Base-by-base conservation (phyloP, 2,888 invertebrate species). In the Lampropteryx suffumata region DNA sequence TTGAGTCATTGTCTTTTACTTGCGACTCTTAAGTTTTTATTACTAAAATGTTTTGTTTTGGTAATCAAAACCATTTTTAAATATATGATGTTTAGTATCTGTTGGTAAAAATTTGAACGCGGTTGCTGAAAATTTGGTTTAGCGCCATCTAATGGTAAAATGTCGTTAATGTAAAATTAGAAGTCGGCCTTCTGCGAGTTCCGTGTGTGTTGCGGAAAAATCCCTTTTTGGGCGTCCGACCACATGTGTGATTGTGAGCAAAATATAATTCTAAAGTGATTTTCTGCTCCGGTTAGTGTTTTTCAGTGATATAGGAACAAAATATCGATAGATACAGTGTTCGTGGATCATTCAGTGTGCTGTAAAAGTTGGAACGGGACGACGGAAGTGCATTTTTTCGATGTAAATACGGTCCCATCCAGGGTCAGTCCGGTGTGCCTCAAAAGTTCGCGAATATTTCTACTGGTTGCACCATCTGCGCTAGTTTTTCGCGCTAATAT, bases 221-320 rank as follows among this genome's bases (percentile, higher is more conserved):
- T 91, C 91, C 92, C 91, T 92, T 92, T 90, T 92, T 92, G 92
- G 92, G 92, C 92, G 92, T 92, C 91, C 90, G 90, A 92, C 92
- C 92, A 92, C 92, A 92, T 92, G 92, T 92, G 91, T 91, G 89
- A 83, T 84, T 77, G 85, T 84, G 86, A 87, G 86, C 85, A 84
- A 88, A 87, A 82, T 89, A 88, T 79, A 85, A 82, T 84, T 86
- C 78, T 82, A 61, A 71, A 76, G 85, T 86, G 84, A 85, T 78
- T 86, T 84, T 73, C 76, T 73, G 75, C 67, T 69, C 61, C 65
- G 65, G 73, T 67, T 74, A 74, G 64, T 69, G 62, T 63, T 75
- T 78, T 84, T 82, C 63, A 66, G 67, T 76, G 82, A 79, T 77
- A 71, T 73, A 71, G 67, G 65, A 72, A 76, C 65, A 70, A 62